phyloP scores from a whole-genome alignment of 2,888 invertebrate genomes.

The Philereme transversata region DNA sequence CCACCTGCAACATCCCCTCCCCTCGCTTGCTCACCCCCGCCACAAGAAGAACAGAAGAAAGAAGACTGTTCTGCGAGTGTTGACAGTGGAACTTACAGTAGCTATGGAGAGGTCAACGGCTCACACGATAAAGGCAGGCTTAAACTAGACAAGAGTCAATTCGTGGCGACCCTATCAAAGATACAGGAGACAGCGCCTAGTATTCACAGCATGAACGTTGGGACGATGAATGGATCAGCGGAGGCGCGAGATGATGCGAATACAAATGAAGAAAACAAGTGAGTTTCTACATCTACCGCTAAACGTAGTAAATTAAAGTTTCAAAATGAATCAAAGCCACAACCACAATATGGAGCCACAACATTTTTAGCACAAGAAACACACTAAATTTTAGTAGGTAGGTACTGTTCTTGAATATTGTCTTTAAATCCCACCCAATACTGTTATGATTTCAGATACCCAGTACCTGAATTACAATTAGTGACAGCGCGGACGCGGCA shows the following conservation, averaged over 20 bases:
- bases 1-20: conserved; percentile 79
- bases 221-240: conserved; percentile 73
- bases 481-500: conserved; percentile 90
- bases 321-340: no score
- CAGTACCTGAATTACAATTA: conserved; percentile 83
- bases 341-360: no score
- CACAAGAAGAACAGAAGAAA: conserved; percentile 71
- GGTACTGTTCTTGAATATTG: no score
- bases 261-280: conserved; percentile 75
- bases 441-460: conserved; percentile 60
- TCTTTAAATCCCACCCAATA: no score
- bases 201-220: conserved; percentile 64
- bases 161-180: conserved; percentile 85
- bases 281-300: conserved; percentile 29
- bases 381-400: no score
- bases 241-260: conserved; percentile 62
- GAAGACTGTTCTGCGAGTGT: conserved; percentile 77
- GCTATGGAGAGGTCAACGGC: conserved; percentile 76
- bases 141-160: conserved; percentile 77
- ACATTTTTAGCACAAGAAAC: no score
- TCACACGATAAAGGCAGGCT: conserved; percentile 65
- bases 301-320: no score
- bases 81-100: conserved; percentile 76
- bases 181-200: conserved; percentile 86
- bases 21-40: conserved; percentile 86